A percentile compares a stretch with the other conserved stretches of the same genome.
These are phyloP conservation scores for Macrophya annulata DNA, from an alignment of 2,888 invertebrate species.

Conservation along the genomic window DNA sequence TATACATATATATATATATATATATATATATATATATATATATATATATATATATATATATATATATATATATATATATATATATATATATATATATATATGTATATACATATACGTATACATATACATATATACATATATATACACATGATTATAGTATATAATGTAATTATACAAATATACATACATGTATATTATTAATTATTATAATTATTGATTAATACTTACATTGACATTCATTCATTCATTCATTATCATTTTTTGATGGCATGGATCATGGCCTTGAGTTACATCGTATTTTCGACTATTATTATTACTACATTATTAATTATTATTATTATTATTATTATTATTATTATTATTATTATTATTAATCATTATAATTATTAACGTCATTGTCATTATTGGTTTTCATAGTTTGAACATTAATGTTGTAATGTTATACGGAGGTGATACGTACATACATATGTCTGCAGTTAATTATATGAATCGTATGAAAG, in stretches of 20 bases:
- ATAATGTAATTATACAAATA: slow-evolving; percentile 33
- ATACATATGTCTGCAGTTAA: slow-evolving; percentile 22
- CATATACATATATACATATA: slow-evolving; percentile 23
- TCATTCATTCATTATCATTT: slow-evolving; percentile 29
- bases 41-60: slow-evolving; percentile 26
- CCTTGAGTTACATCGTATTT: slow-evolving; percentile 23
- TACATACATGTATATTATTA: neutral
- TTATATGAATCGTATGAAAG: neutral
- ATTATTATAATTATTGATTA: neutral
- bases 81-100: no score
- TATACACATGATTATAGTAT: slow-evolving; percentile 33
- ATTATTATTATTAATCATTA: slow-evolving; percentile 52
- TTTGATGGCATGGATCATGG: slow-evolving; percentile 18
- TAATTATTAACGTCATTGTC: slow-evolving; percentile 27
- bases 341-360: slow-evolving; percentile 5
- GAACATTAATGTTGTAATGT: slow-evolving; percentile 36
- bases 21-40: slow-evolving; percentile 34
- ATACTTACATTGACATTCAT: slow-evolving; percentile 26
- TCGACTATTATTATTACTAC: slow-evolving; percentile 28
- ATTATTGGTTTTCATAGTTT: slow-evolving; percentile 35
- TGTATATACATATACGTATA: neutral
- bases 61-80: no score
- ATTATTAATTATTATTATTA: slow-evolving; percentile 41
- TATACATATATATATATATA: slow-evolving; percentile 3
- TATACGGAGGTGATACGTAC: slow-evolving; percentile 13